Percentiles rank a stretch among this genome's conserved stretches.
These are phyloP conservation scores for Xiphorhynchus erythropygius DNA, from an alignment of 2,797 vertebrate genomes.

Conservation along the genomic window DNA sequence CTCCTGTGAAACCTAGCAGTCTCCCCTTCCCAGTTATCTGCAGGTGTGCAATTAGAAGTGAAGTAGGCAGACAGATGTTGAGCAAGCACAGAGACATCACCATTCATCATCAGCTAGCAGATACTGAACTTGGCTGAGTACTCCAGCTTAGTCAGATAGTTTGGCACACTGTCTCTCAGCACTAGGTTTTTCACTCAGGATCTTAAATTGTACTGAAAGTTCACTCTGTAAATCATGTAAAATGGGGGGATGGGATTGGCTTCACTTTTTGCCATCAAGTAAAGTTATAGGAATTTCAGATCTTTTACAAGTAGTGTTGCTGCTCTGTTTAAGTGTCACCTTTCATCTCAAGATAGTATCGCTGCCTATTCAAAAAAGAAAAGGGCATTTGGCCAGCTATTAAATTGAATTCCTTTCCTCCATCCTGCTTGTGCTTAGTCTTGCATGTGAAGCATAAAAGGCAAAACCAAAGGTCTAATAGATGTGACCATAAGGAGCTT, in stretches of 20 bases:
- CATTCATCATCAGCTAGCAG: slow-evolving; percentile 46
- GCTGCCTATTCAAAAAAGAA: background rate
- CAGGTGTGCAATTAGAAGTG: background rate
- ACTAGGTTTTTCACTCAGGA: slow-evolving; percentile 14
- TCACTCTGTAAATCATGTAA: background rate
- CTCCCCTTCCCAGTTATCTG: background rate
- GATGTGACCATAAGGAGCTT: background rate
- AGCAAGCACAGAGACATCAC: slow-evolving; percentile 3
- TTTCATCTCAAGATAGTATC: slow-evolving; percentile 40
- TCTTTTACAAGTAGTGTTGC: background rate
- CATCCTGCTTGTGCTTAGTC: background rate
- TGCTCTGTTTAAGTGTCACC: background rate
- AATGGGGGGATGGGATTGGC: background rate
- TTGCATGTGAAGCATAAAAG: background rate
- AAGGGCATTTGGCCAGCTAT: background rate
- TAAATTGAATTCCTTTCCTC: background rate
- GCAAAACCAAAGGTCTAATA: background rate
- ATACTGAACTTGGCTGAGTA: slow-evolving; percentile 37
- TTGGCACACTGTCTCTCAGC: slow-evolving; percentile 43
- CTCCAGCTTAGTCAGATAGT: background rate
- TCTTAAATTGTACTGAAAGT: slow-evolving; percentile 13
- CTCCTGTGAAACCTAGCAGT: background rate
- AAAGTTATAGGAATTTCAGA: slow-evolving; percentile 30
- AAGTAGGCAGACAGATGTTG: slow-evolving; percentile 52
- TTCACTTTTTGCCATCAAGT: background rate